A percentile compares a stretch with the other conserved stretches of the same genome.
Conservation (phyloP, 2,888 invertebrate species). For the Coenonympha arcania region DNA sequence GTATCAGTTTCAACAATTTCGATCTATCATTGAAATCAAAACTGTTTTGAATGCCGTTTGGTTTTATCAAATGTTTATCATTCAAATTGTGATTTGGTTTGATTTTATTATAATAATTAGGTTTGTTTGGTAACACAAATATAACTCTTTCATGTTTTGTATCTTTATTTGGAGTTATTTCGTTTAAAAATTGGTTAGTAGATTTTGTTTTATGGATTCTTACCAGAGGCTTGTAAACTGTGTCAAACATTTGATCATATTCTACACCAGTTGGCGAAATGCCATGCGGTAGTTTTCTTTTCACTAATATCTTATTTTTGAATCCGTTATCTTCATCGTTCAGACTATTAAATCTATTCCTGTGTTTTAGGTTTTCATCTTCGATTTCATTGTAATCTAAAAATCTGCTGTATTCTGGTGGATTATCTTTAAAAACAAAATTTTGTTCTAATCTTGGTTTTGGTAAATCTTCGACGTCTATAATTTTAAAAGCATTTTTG, state of each 20-base stretch:
- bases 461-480: conserved; percentile 6
- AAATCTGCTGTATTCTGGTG: not conserved
- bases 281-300: conserved; percentile 26
- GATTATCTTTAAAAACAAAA: not conserved
- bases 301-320: conserved; percentile 20
- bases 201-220: conserved; percentile 24
- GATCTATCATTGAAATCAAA: too few relatives aligned
- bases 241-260: conserved; percentile 21
- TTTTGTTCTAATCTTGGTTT: not conserved
- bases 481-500: not conserved
- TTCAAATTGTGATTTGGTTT: not conserved
- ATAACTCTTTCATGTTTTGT: not conserved
- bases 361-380: not conserved
- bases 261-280: conserved; percentile 14
- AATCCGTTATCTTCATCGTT: conserved; percentile 1
- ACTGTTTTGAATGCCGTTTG: too few relatives aligned
- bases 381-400: not conserved
- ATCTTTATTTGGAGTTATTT: not conserved
- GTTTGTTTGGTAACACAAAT: not conserved
- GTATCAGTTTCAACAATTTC: too few relatives aligned
- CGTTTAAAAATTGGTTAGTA: conserved; percentile 1
- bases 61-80: not conserved
- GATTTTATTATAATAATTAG: not conserved
- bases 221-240: conserved; percentile 24
- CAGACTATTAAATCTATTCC: not conserved